Conservation (phyloP, 1,140 invertebrate genomes). For the Cyclina sinensis region DNA sequence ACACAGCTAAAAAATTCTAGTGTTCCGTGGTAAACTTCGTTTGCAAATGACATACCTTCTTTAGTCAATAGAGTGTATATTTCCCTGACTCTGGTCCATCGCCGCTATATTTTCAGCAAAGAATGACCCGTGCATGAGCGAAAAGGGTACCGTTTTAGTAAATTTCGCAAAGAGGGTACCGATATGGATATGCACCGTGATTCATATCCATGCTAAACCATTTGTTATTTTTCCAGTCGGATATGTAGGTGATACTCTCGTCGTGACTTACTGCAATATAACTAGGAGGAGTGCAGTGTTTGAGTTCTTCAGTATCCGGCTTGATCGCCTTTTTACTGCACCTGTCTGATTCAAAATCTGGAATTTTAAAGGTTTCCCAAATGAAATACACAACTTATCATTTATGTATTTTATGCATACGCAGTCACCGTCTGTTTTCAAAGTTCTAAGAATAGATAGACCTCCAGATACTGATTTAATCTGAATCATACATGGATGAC, state of each 20-base stretch:
- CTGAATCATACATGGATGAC: not conserved
- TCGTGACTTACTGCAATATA: conserved; percentile 1
- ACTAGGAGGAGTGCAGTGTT: not conserved
- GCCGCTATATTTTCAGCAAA: too few species aligned
- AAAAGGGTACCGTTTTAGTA: too few species aligned
- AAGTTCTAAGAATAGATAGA: too few species aligned
- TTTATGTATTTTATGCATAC: not conserved
- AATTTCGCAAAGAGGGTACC: too few species aligned
- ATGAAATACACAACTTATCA: not conserved
- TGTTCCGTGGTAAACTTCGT: too few species aligned
- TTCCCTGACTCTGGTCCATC: too few species aligned
- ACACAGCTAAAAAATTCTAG: too few species aligned
- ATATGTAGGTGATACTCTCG: not conserved
- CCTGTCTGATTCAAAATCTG: not conserved
- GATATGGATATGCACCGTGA: too few species aligned
- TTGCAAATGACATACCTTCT: too few species aligned
- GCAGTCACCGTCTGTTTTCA: too few species aligned
- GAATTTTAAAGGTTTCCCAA: not conserved
- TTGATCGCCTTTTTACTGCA: not conserved
- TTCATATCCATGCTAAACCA: conserved; percentile 10
- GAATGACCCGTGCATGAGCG: too few species aligned
- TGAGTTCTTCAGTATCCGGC: not conserved
- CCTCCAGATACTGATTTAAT: not conserved
- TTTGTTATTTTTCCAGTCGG: not conserved
- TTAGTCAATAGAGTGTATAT: too few species aligned